Conservation (phyloP, 2,888 invertebrate genomes). For the Trissonchulus sp. region DNA sequence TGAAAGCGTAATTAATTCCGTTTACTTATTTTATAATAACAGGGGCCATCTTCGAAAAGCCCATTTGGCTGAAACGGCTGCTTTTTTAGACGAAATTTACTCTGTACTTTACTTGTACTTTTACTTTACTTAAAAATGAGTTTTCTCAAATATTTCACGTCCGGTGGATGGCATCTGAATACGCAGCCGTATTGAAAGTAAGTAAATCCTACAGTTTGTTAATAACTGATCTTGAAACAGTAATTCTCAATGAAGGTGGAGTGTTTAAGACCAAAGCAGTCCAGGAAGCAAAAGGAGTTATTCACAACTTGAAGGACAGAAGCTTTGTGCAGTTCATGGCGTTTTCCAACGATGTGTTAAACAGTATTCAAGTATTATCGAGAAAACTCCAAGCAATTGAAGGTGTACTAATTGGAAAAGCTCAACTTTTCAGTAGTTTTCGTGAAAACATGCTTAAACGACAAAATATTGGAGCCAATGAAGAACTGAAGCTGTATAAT, state of each 20-base stretch:
- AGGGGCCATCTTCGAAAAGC: conserved; percentile 8
- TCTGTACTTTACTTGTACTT: no score
- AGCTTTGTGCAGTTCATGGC: background rate
- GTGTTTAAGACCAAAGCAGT: background rate
- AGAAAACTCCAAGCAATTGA: no score
- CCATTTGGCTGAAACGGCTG: background rate
- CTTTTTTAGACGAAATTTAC: background rate
- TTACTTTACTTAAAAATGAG: no score
- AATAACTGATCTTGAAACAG: background rate
- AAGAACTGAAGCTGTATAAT: background rate
- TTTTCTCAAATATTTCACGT: conserved; percentile 6
- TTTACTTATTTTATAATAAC: conserved; percentile 11
- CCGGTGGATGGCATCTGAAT: conserved; percentile 19
- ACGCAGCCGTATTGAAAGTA: background rate
- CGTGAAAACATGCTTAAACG: no score
- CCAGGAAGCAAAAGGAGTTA: background rate
- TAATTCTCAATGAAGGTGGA: background rate
- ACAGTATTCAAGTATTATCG: background rate
- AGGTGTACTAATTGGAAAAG: no score
- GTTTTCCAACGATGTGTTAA: background rate
- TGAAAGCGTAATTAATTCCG: background rate
- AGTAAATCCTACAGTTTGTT: background rate
- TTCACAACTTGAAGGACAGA: background rate
- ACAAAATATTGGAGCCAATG: background rate
- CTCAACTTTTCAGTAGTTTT: no score